Evolutionary conservation across 1,140 invertebrate genomes (phyloP).

Genomic region (Megathymus violae): DNA sequence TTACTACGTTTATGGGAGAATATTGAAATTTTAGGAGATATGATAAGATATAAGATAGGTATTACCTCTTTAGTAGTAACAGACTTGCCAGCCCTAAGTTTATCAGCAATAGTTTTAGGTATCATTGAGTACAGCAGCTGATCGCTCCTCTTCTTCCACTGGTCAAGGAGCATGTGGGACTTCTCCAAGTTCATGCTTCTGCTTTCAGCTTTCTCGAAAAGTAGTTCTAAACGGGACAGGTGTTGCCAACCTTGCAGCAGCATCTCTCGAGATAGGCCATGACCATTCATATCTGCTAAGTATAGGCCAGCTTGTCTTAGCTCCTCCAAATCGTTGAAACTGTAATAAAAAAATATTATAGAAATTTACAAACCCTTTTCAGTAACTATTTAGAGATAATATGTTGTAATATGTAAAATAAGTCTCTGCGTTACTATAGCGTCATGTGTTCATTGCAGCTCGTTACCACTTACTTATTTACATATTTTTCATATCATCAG

Average conservation of each 20-base stretch:
- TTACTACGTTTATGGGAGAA: too few species aligned
- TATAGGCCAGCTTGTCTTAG: conserved; percentile 90
- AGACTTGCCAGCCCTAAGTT: conserved; percentile 86
- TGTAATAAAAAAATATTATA: conserved; percentile 65
- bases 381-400: too few species aligned
- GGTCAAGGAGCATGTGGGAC: conserved; percentile 88
- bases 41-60: not conserved
- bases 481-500: too few species aligned
- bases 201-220: conserved; percentile 92
- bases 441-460: too few species aligned
- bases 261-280: conserved; percentile 93
- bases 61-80: conserved; percentile 89
- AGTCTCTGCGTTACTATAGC: too few species aligned
- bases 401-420: too few species aligned
- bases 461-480: too few species aligned
- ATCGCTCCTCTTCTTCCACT: conserved; percentile 94
- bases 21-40: too few species aligned
- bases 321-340: conserved; percentile 93
- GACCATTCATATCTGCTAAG: conserved; percentile 93
- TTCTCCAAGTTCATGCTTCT: conserved; percentile 89
- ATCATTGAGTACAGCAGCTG: conserved; percentile 97
- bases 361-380: too few species aligned
- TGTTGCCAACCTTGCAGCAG: conserved; percentile 95
- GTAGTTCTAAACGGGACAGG: conserved; percentile 91
- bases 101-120: conserved; percentile 86